Base-by-base conservation (phyloP, 2,113 vertebrate genomes). In the Desmodus rotundus region DNA sequence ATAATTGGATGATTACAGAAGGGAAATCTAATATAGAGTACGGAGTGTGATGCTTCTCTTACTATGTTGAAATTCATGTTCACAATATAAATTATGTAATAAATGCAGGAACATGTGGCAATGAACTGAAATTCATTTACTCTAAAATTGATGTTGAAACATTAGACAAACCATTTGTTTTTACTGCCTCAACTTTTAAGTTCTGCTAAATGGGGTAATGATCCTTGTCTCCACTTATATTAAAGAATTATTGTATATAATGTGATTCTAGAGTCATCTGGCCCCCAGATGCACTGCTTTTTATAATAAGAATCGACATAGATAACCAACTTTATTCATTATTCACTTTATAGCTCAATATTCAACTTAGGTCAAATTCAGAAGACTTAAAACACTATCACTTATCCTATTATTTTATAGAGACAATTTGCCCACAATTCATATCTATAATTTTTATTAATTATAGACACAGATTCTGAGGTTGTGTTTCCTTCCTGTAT, bases 261-360 rank as follows among this genome's bases (percentile, higher is more conserved):
- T 72, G 43, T 77, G 54, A 77, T 92, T 88, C 36, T 78, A 87
- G 77, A 93, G 68, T 91, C 97, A 98, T 98, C 96, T 98, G 97
- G 96, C 33, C 9, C 43, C 87, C 96, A 98, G 92, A 97, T 96
- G 63, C 77, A 97, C 28, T 95, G 72, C 72, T 97, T 96, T 94
- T 96, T 96, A 91, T 94, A 96, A 97, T 93, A 97, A 97, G 87
- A 72, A 95, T 97, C 97, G 92, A 97, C 87, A 96, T 89, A 97
- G 93, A 97, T 96, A 96, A 84, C 54, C 24, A 91, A 82, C 22
- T 91, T 77, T 43, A 86, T 74, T 96, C 31, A 33, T 77, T 80
- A 50, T 72, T 94, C 87, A 80, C 36, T 54, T 4, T 41, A 11
- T 80, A 87, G 26, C 15, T 95, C 74, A 93, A 54, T 83, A 88